phyloP scores from a whole-genome alignment of 2,797 vertebrate genomes.

The Furcifer pardalis region DNA sequence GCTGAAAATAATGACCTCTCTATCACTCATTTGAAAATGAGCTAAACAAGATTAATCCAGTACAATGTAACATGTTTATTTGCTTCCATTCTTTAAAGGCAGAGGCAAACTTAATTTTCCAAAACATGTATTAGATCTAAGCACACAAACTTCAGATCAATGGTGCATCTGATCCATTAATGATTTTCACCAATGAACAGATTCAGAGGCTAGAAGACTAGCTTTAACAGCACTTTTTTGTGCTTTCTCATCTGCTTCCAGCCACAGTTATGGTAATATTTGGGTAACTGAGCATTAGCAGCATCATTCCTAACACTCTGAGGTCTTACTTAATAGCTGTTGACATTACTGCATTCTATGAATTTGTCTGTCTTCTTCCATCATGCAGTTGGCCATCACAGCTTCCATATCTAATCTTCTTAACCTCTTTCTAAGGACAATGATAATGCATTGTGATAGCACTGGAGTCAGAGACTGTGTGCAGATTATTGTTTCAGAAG shows the following conservation, averaged over 20 bases:
- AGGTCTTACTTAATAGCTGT: constrained; percentile 15
- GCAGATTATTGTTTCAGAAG: neutral
- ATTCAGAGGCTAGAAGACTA: neutral
- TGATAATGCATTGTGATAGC: constrained; percentile 25
- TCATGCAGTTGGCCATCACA: constrained; percentile 11
- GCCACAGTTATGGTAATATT: neutral
- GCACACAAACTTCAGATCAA: constrained; percentile 5
- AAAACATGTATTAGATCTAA: neutral
- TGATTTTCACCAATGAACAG: neutral
- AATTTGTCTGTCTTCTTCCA: constrained; percentile 26
- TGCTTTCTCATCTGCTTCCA: neutral
- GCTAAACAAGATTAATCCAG: neutral
- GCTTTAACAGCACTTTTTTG: neutral
- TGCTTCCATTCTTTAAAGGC: neutral
- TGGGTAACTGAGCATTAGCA: neutral
- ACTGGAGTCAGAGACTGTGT: neutral
- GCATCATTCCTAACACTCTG: neutral
- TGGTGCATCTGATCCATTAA: neutral
- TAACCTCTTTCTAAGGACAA: constrained; percentile 23
- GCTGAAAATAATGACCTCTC: neutral
- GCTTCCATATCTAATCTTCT: constrained; percentile 15
- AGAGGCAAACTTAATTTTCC: neutral
- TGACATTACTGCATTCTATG: constrained; percentile 19
- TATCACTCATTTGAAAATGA: neutral
- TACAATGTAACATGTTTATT: neutral